Percentiles rank a stretch among this genome's conserved stretches.
Conservation (phyloP, 2,888 invertebrate genomes). For the Lamellibrachia satsuma region DNA sequence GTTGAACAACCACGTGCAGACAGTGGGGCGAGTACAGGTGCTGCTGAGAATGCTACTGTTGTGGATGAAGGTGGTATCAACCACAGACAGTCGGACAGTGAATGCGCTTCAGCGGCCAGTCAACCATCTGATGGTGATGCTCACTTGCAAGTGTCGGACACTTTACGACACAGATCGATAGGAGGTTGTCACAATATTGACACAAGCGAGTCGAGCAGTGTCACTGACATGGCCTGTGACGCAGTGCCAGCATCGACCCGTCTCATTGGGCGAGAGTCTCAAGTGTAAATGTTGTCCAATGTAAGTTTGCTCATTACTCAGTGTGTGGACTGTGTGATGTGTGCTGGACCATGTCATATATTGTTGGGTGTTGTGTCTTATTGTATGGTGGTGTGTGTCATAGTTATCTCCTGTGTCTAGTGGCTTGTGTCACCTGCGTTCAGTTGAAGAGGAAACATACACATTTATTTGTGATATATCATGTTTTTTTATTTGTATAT, state of each 20-base stretch:
- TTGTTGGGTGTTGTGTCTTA: not conserved
- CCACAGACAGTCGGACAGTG: not conserved
- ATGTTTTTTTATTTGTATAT: not conserved
- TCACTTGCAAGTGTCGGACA: not conserved
- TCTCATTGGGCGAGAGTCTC: constrained; percentile 11
- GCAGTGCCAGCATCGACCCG: not conserved
- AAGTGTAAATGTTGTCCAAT: not conserved
- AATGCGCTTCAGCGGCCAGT: not conserved
- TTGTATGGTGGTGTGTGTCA: not conserved
- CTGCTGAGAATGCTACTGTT: not conserved
- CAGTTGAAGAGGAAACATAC: not conserved
- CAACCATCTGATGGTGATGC: not conserved
- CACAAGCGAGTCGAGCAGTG: not conserved
- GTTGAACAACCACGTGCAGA: not conserved
- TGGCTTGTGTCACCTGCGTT: not conserved
- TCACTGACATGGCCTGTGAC: not conserved
- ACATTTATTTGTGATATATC: not conserved
- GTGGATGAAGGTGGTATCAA: not conserved
- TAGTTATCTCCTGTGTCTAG: not conserved
- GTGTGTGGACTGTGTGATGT: not conserved
- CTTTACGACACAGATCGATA: constrained; percentile 2
- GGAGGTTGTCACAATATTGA: not conserved
- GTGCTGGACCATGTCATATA: not conserved
- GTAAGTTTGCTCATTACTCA: not conserved
- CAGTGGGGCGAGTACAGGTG: not conserved